Evolutionary conservation across 2,888 invertebrate species (phyloP).

Genomic region (Dorcus parallelipipedus): DNA sequence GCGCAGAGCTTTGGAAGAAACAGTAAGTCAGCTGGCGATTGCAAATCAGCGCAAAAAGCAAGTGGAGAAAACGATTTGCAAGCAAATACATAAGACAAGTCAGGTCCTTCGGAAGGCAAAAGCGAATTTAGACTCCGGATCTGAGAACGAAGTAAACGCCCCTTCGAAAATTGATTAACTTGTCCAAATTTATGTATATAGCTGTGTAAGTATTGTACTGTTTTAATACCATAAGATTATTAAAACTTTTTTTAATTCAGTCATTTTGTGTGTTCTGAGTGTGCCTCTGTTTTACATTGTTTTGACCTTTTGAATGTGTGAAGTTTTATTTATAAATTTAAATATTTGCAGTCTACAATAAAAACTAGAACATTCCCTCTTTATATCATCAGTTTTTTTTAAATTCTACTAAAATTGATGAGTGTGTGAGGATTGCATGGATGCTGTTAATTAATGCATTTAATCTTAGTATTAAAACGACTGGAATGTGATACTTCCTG

Average conservation of each 20-base stretch:
- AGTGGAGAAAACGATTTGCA: constrained; percentile 79
- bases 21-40: constrained; percentile 68
- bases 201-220: constrained; percentile 13
- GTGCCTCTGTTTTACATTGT: no score
- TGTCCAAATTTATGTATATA: constrained; percentile 34
- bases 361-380: no score
- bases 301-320: no score
- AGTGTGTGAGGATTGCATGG: not conserved
- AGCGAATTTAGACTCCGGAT: constrained; percentile 63
- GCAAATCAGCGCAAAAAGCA: constrained; percentile 78
- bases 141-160: constrained; percentile 39
- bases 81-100: constrained; percentile 76
- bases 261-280: no score
- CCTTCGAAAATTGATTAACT: constrained; percentile 36
- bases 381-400: not conserved
- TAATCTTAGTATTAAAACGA: constrained; percentile 6
- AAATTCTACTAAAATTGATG: not conserved
- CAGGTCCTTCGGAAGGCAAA: constrained; percentile 72
- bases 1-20: constrained; percentile 72
- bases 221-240: constrained; percentile 5
- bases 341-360: no score
- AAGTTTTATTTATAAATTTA: no score
- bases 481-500: constrained; percentile 37
- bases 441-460: not conserved
- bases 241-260: not conserved